Evolutionary conservation across 1,140 invertebrate species (phyloP), one percentile per base, ranked within the genome.

Genomic region (Phortica variegata): DNA sequence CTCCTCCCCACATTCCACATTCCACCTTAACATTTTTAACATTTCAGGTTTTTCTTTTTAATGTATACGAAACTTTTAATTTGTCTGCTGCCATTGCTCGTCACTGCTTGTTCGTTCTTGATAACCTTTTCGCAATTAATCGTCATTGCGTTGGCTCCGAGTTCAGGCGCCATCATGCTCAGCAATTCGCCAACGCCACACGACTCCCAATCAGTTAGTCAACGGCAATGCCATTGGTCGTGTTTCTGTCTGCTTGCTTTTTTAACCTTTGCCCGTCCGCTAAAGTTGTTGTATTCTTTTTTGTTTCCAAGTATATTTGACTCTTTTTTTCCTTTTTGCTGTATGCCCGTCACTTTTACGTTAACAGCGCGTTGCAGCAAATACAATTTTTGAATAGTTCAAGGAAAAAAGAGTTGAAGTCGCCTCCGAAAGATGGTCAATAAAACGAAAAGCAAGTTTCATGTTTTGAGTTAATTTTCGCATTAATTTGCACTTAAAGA

Each of bases 201-300:
- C 17, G 19, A 45, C n/a, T n/a, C n/a, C n/a, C n/a, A n/a, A n/a
- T n/a, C n/a, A n/a, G n/a, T n/a, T n/a, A n/a, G 53, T 49, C 60
- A 62, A 42, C 63, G 31, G 18, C 32, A 44, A 20, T 18, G 63
- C 62, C 56, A 58, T 47, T 42, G 45, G 31, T 59, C 54, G 51
- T 33, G 20, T 15, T 20, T 32, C 15, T 21, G 47, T 32, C 41
- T 18, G 23, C n/a, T 56, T 48, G 62, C 63, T 66, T 66, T 66
- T 68, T 68, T 62, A 66, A 68, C 63, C 49, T 59, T 47, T 66
- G 68, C 63, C 63, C 68, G 63, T 63, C 60, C 57, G 47, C 60
- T 66, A 66, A 66, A 66, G 63, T 66, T 66, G 68, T 66, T 66
- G 63, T 66, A 51, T 51, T 63, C 56, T 47, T 55, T 32, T 58